Conservation (phyloP, 2,888 invertebrate genomes). For the Drosophila prostipennis region DNA sequence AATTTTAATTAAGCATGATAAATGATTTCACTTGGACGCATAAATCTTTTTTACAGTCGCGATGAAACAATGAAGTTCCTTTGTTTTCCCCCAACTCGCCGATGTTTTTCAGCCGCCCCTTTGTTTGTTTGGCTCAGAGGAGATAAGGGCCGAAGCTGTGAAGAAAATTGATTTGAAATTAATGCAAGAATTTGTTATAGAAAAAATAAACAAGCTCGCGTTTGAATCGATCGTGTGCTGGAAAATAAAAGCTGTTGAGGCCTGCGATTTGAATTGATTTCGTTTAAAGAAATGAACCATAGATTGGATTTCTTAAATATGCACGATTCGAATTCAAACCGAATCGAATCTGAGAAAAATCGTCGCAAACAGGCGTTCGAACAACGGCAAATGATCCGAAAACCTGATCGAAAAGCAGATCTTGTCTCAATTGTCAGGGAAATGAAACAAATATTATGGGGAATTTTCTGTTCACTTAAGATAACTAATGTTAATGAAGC, state of each 20-base stretch:
- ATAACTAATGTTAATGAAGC: slow-evolving; percentile 31
- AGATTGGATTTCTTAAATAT: slow-evolving; percentile 58
- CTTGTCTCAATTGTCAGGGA: slow-evolving; percentile 64
- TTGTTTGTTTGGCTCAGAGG: slow-evolving; percentile 40
- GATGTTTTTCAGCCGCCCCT: slow-evolving; percentile 29
- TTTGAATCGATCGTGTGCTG: slow-evolving; percentile 68
- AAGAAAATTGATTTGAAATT: slow-evolving; percentile 83
- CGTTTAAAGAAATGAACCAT: slow-evolving; percentile 65
- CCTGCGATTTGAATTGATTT: slow-evolving; percentile 76
- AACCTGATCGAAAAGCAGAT: slow-evolving; percentile 58
- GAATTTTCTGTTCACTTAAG: slow-evolving; percentile 46
- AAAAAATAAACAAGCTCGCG: slow-evolving; percentile 78
- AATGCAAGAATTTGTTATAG: slow-evolving; percentile 83
- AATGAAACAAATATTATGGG: slow-evolving; percentile 46
- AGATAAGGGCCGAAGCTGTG: slow-evolving; percentile 79
- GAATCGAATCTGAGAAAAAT: slow-evolving; percentile 26
- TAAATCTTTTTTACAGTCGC: slow-evolving; percentile 81
- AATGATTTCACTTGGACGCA: slow-evolving; percentile 81
- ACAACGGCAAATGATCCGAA: slow-evolving; percentile 34
- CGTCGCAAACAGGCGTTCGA: slow-evolving; percentile 10
- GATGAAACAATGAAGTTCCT: slow-evolving; percentile 80
- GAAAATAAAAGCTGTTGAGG: slow-evolving; percentile 68
- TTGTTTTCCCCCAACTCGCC: slow-evolving; percentile 55
- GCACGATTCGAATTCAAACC: slow-evolving; percentile 47
- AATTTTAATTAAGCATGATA: slow-evolving; percentile 83